Conservation (phyloP, 2,888 invertebrate genomes). For the Xylophagus ater region DNA sequence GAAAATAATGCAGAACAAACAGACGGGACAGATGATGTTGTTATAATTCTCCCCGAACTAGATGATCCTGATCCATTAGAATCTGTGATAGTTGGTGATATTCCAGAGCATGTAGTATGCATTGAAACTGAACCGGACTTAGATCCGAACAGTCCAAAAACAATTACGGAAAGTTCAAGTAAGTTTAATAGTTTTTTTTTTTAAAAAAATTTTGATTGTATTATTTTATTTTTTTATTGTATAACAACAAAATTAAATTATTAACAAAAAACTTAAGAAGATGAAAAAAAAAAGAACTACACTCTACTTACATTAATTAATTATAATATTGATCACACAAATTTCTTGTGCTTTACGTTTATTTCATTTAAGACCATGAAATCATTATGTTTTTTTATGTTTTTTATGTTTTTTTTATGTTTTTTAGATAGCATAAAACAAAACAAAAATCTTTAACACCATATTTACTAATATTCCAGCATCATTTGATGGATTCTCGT, state of each 20-base stretch:
- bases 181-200: slow-evolving; percentile 20
- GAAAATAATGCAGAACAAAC: slow-evolving; percentile 24
- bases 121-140: slow-evolving; percentile 29
- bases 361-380: no score
- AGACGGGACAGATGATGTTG: slow-evolving; percentile 39
- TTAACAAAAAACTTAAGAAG: no score
- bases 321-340: no score
- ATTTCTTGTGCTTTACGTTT: no score
- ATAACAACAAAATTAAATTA: no score
- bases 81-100: slow-evolving; percentile 21
- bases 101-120: slow-evolving; percentile 24
- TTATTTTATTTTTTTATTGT: slow-evolving; percentile 4
- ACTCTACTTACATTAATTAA: no score
- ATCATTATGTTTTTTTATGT: no score
- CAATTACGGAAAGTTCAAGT: slow-evolving; percentile 56
- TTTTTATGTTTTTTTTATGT: no score
- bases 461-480: slow-evolving; percentile 45
- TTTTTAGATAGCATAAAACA: no score
- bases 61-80: slow-evolving; percentile 29
- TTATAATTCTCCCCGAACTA: slow-evolving; percentile 44
- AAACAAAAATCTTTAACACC: no score
- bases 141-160: slow-evolving; percentile 45
- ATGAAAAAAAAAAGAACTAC: no score
- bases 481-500: slow-evolving; percentile 60
- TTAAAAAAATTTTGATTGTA: background rate